These are phyloP conservation scores for Formica aserva DNA, from an alignment of 2,888 invertebrate genomes.

Conservation along the genomic window DNA sequence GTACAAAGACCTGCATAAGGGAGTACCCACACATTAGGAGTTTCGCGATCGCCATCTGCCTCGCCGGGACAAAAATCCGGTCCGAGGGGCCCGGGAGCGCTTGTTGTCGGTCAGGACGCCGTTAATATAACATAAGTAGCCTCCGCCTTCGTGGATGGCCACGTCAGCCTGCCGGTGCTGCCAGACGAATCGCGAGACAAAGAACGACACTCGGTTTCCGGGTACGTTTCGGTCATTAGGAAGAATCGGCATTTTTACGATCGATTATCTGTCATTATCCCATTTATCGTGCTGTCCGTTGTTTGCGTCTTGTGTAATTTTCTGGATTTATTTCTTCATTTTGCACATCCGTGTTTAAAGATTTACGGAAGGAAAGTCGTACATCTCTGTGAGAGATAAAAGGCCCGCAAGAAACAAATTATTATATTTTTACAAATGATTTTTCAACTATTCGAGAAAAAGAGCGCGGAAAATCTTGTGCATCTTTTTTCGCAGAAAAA, in stretches of 20 bases:
- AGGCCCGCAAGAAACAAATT: too few relatives aligned
- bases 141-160: conserved; percentile 15
- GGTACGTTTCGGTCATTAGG: conserved; percentile 23
- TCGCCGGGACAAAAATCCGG: conserved; percentile 63
- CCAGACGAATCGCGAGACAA: conserved; percentile 38
- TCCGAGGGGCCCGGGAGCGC: conserved; percentile 52
- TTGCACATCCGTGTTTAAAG: neutral
- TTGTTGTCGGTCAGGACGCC: conserved; percentile 16
- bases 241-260: conserved; percentile 27
- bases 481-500: neutral
- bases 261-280: conserved; percentile 31
- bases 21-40: conserved; percentile 51
- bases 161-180: conserved; percentile 36
- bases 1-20: conserved; percentile 56
- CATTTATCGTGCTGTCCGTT: neutral
- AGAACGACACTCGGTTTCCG: conserved; percentile 20
- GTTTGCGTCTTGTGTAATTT: neutral
- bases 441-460: neutral
- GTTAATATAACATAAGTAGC: conserved; percentile 60
- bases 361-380: neutral
- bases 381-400: neutral
- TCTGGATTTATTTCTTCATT: neutral
- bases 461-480: neutral
- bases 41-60: conserved; percentile 69
- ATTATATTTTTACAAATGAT: neutral